Evolutionary conservation across 2,888 invertebrate species (phyloP), one percentile per base, ranked within the genome.

Genomic region (Seira ritae): DNA sequence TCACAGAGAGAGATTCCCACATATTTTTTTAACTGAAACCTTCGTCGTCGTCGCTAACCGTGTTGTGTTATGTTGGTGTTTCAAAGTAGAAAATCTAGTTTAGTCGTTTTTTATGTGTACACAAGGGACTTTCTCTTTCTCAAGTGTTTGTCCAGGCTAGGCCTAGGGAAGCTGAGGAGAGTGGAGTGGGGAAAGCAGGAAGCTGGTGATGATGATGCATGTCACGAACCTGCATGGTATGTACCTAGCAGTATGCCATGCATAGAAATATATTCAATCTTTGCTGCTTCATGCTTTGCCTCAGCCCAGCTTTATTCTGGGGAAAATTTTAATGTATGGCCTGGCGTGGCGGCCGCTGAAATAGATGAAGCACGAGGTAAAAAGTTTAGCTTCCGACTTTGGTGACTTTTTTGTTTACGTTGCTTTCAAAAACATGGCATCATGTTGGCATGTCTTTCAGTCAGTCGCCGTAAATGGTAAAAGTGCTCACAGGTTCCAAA

Each of bases 371-470:
- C 31, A 55, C 12, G 42, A 55, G 12, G 6, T 2, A 55, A 55
- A 55, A 55, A 55, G 31, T 31, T 31, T 31, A 31, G 31, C 3
- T 31, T 31, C 55, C 55, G 3, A 55, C 31, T 31, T 8, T 31
- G 55, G 55, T 55, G 55, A 55, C 55, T 55, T 55, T 8, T 55
- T 55, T 55, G 55, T 55, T 55, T 55, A 55, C 55, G 55, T 55
- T 55, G 12, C n/a, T 55, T 55, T 31, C 8, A 55, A 55, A 55
- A 55, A 17, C 55, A 55, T 55, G 55, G 12, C 55, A 42, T 42
- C 42, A 55, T 55, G 55, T 17, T 3, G 17, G 6, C 55, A 55
- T 55, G 17, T 55, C 3, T 55, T 55, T 12, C n/a, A 55, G 55
- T 12, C 55, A 31, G 31, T 31, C 31, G 2, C 31, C 31, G n/a